A percentile compares a stretch with the other conserved stretches of the same genome.
Conservation (phyloP, 2,888 invertebrate species). For the Cantharis nigra region DNA sequence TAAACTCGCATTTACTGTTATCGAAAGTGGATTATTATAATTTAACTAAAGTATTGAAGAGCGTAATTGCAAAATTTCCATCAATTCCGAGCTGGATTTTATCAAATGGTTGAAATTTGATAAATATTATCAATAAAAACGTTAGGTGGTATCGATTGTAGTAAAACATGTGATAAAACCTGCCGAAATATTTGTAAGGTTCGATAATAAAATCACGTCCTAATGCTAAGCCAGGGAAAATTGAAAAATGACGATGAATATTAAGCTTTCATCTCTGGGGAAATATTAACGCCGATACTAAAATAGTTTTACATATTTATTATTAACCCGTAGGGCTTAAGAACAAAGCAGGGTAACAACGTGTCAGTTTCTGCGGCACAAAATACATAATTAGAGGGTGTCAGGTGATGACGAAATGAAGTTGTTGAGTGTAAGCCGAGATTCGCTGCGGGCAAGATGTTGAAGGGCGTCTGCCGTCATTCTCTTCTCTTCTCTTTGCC, state of each 20-base stretch:
- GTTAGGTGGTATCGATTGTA: background rate
- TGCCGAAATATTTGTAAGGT: background rate
- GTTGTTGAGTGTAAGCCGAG: constrained; percentile 28
- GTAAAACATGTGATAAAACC: background rate
- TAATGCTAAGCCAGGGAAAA: constrained; percentile 17
- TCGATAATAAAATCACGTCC: constrained; percentile 9
- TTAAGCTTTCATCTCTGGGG: constrained; percentile 29
- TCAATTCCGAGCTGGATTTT: background rate
- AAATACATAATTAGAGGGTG: constrained; percentile 55
- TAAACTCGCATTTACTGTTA: background rate
- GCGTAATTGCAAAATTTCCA: background rate
- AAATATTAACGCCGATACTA: constrained; percentile 37
- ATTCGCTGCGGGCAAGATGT: constrained; percentile 26
- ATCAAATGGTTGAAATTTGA: background rate
- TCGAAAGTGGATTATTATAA: background rate
- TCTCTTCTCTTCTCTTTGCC: constrained; percentile 21
- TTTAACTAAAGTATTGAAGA: background rate
- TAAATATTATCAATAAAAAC: background rate
- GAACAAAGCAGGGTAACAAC: constrained; percentile 39
- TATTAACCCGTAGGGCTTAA: constrained; percentile 19
- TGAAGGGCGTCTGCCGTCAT: constrained; percentile 19
- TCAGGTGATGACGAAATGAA: constrained; percentile 47
- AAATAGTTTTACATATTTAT: constrained; percentile 43
- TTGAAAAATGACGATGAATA: constrained; percentile 28
- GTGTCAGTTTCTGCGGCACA: constrained; percentile 47